phyloP scores from a whole-genome alignment of 2,888 invertebrate genomes.

The Chymomyza caudatula region DNA sequence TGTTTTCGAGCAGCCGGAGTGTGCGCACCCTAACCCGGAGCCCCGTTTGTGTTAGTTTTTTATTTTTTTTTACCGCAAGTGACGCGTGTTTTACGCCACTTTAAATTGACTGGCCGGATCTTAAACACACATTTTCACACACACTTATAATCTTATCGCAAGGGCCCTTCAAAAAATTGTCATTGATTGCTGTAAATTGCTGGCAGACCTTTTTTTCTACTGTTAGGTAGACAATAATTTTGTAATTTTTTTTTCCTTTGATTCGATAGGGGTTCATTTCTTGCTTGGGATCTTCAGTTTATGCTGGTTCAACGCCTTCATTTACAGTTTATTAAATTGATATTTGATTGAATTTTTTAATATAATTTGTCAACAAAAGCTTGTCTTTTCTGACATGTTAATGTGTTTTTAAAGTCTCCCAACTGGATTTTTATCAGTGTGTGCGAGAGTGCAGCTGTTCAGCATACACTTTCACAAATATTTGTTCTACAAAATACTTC shows the following conservation, averaged over 20 bases:
- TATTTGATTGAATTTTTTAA: constrained; percentile 47
- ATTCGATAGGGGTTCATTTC: constrained; percentile 47
- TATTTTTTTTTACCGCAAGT: neutral
- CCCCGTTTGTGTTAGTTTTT: neutral
- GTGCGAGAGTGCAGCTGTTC: neutral
- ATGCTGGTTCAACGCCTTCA: constrained; percentile 67
- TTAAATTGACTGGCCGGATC: constrained; percentile 2
- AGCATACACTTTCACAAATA: neutral
- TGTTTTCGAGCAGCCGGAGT: constrained; percentile 22
- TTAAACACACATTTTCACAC: neutral
- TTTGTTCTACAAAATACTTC: neutral
- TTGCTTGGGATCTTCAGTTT: neutral
- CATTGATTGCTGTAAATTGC: constrained; percentile 51
- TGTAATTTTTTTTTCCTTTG: constrained; percentile 3
- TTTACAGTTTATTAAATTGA: constrained; percentile 53
- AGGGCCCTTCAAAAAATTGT: constrained; percentile 47
- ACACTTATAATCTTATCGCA: constrained; percentile 42
- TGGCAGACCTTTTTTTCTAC: constrained; percentile 35
- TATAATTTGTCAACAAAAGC: constrained; percentile 58
- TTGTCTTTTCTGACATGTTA: neutral
- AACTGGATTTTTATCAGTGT: neutral
- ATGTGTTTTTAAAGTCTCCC: neutral
- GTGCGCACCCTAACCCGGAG: constrained; percentile 35
- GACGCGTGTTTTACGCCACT: constrained; percentile 16
- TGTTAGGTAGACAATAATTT: constrained; percentile 24